phyloP scores from a whole-genome alignment of 2,888 invertebrate species.

The Drosophila atroscutellata region DNA sequence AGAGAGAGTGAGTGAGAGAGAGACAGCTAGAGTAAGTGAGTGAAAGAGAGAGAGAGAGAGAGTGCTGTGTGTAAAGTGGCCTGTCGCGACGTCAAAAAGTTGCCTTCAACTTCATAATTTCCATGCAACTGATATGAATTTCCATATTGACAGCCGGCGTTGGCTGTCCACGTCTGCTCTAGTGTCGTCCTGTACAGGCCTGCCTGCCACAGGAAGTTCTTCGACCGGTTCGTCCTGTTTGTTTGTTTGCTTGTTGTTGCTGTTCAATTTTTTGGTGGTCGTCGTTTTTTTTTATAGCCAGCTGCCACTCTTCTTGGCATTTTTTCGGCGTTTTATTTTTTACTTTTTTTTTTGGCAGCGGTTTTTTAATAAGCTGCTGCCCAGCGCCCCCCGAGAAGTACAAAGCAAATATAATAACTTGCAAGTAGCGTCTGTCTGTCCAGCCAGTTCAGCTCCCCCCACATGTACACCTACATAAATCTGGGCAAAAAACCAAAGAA shows the following conservation, averaged over 20 bases:
- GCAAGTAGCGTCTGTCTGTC: slow-evolving; percentile 72
- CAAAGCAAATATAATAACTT: slow-evolving; percentile 82
- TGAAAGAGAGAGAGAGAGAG: neutral
- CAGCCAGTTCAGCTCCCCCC: slow-evolving; percentile 23
- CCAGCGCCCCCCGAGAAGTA: slow-evolving; percentile 66
- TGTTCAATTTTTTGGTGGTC: slow-evolving; percentile 74
- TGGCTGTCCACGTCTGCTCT: slow-evolving; percentile 41
- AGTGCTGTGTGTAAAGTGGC: slow-evolving; percentile 29
- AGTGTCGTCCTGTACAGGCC: slow-evolving; percentile 6
- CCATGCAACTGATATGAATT: slow-evolving; percentile 75
- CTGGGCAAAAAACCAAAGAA: slow-evolving; percentile 27
- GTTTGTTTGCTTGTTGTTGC: slow-evolving; percentile 41
- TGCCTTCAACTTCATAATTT: slow-evolving; percentile 40
- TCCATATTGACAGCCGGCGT: slow-evolving; percentile 79
- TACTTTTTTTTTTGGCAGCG: slow-evolving; percentile 32
- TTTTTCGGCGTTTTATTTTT: slow-evolving; percentile 34
- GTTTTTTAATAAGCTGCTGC: slow-evolving; percentile 76
- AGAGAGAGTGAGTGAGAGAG: neutral
- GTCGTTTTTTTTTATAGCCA: slow-evolving; percentile 66
- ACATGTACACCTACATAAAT: slow-evolving; percentile 23
- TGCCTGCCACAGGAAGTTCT: slow-evolving; percentile 46
- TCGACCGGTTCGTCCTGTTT: neutral
- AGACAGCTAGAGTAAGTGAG: neutral
- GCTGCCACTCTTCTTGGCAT: slow-evolving; percentile 42
- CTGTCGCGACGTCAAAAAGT: slow-evolving; percentile 56